phyloP scores from a whole-genome alignment of 2,797 vertebrate genomes.

The Spheniscus humboldti region DNA sequence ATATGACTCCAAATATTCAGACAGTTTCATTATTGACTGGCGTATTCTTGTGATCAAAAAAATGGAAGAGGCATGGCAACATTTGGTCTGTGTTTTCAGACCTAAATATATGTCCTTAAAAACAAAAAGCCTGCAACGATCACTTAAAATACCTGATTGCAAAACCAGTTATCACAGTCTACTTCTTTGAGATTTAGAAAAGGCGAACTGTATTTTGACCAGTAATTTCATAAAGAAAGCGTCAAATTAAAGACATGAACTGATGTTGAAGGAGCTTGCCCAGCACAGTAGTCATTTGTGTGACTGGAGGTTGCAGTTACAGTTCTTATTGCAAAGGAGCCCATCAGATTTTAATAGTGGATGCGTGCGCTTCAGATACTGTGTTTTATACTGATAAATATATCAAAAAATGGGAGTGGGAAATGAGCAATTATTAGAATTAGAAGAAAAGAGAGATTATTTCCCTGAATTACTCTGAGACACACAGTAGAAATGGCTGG shows the following conservation, averaged over 20 bases:
- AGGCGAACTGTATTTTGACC: not conserved
- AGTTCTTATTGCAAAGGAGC: not conserved
- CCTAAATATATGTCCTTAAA: not conserved
- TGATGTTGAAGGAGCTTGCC: not conserved
- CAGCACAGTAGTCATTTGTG: not conserved
- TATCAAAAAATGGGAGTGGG: not conserved
- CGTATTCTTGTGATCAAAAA: not conserved
- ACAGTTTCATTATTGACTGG: not conserved
- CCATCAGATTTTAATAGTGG: not conserved
- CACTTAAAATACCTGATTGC: not conserved
- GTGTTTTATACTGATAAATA: not conserved
- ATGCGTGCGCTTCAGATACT: not conserved
- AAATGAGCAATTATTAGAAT: not conserved
- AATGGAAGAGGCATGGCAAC: not conserved
- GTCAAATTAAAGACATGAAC: not conserved
- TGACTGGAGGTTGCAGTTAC: not conserved
- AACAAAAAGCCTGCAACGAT: not conserved
- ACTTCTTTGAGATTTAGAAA: not conserved
- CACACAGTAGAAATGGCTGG: not conserved
- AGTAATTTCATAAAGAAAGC: not conserved
- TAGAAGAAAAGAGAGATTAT: not conserved
- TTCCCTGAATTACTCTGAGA: not conserved
- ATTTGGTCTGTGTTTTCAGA: not conserved
- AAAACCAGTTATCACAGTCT: not conserved
- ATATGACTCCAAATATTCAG: not conserved